Percentiles rank a stretch among this genome's conserved stretches.
phyloP scores from a whole-genome alignment of 2,797 vertebrate species.

The Platyrinchus mystaceus region DNA sequence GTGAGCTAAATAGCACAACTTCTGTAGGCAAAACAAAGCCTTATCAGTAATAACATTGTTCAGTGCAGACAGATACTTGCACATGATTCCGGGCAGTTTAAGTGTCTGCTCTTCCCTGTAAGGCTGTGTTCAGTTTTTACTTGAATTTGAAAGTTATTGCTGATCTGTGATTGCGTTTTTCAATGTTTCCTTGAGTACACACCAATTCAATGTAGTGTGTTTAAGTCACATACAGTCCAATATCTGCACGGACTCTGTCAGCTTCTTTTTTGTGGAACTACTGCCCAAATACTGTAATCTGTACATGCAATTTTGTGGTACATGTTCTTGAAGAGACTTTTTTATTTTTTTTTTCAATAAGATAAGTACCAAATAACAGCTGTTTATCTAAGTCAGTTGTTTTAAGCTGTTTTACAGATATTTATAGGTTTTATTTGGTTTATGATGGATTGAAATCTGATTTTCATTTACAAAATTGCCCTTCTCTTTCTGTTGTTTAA shows the following conservation, averaged over 20 bases:
- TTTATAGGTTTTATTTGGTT: background rate
- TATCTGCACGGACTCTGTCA: background rate
- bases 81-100: background rate
- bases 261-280: background rate
- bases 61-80: background rate
- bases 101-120: background rate
- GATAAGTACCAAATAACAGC: background rate
- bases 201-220: background rate
- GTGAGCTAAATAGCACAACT: background rate
- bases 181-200: background rate
- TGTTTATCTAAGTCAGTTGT: background rate
- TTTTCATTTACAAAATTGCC: background rate
- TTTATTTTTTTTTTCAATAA: background rate
- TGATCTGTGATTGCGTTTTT: background rate
- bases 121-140: background rate
- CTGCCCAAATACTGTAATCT: background rate
- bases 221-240: background rate
- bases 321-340: background rate
- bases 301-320: background rate
- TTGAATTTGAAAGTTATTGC: background rate
- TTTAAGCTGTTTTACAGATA: background rate
- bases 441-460: background rate
- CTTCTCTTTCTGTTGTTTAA: slow-evolving; percentile 58
- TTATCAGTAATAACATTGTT: background rate
- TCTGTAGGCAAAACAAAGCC: background rate